Base-by-base conservation (phyloP, 1,140 invertebrate species). In the Helicoverpa armigera region DNA sequence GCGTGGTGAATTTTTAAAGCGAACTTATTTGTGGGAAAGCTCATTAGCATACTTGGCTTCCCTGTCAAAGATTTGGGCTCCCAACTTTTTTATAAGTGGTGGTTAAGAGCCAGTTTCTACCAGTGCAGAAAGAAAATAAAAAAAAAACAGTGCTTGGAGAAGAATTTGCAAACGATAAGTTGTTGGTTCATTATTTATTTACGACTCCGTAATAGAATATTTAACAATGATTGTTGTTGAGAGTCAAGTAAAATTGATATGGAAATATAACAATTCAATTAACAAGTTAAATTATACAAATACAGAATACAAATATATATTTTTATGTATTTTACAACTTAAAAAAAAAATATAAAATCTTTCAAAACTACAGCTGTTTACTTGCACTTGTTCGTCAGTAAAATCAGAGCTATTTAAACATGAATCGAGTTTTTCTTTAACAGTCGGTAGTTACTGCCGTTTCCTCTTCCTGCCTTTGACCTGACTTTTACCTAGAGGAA, bases 401-500 rank as follows among this genome's bases (percentile, higher is more conserved):
- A 61, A 61, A 75, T 61, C 31, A 16, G n/a, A 13, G 73, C 35
- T 23, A 75, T 75, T 75, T 75, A 61, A 75, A 75, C 73, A 18
- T 75, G 73, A 75, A 75, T 75, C 73, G 58, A 75, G 73, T 61
- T 75, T 73, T 75, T 61, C 73, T 75, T 61, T 61, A 75, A 48
- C 58, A 48, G 58, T 61, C 73, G 53, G 73, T 75, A 75, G 73
- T 75, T 75, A 75, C 73, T 75, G 14, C 73, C 73, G 73, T 61
- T 75, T 75, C 73, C 73, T 61, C 70, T 75, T 79, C 77, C 77
- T 79, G 74, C 77, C 81, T 82, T 78, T 82, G 81, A 82, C 81
- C 81, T 78, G 75, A 73, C 81, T 78, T 73, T 76, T 70, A 78
- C 74, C 31, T 76, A 77, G 51, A 75, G 73, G 73, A 75, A 75